phyloP scores from a whole-genome alignment of 2,888 invertebrate genomes.

The Entomobrya proxima region DNA sequence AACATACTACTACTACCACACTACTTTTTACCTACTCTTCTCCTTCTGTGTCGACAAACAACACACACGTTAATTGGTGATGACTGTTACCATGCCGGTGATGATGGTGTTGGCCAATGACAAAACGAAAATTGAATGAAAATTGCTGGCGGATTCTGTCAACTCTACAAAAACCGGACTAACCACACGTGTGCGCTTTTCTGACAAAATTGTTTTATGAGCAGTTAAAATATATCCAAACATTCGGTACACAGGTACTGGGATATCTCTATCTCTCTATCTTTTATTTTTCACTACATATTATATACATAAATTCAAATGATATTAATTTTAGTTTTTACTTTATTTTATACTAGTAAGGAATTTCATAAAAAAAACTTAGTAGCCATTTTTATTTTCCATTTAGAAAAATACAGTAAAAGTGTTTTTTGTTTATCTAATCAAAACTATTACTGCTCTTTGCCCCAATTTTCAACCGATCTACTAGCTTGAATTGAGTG shows the following conservation, averaged over 20 bases:
- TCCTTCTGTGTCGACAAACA: slow-evolving; percentile 25
- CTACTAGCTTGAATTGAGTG: slow-evolving; percentile 3
- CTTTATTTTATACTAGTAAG: slow-evolving; percentile 11
- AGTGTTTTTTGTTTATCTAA: neutral
- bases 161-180: slow-evolving; percentile 63
- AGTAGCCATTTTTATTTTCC: neutral
- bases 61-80: slow-evolving; percentile 40
- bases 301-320: slow-evolving; percentile 26
- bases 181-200: slow-evolving; percentile 62
- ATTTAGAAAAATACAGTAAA: slow-evolving; percentile 7
- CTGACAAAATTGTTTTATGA: slow-evolving; percentile 63
- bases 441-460: slow-evolving; percentile 19
- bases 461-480: neutral
- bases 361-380: slow-evolving; percentile 4
- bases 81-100: slow-evolving; percentile 51
- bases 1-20: neutral
- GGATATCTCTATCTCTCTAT: no score
- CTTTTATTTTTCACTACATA: neutral
- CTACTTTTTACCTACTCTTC: no score
- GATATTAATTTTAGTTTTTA: slow-evolving; percentile 2
- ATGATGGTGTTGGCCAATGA: slow-evolving; percentile 59
- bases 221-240: slow-evolving; percentile 67
- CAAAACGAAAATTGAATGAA: slow-evolving; percentile 46
- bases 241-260: slow-evolving; percentile 70
- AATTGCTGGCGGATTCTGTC: slow-evolving; percentile 57